Percentiles rank a stretch among this genome's conserved stretches.
Conservation (phyloP, 2,797 vertebrate species). For the Oceanodroma leucorhoa region DNA sequence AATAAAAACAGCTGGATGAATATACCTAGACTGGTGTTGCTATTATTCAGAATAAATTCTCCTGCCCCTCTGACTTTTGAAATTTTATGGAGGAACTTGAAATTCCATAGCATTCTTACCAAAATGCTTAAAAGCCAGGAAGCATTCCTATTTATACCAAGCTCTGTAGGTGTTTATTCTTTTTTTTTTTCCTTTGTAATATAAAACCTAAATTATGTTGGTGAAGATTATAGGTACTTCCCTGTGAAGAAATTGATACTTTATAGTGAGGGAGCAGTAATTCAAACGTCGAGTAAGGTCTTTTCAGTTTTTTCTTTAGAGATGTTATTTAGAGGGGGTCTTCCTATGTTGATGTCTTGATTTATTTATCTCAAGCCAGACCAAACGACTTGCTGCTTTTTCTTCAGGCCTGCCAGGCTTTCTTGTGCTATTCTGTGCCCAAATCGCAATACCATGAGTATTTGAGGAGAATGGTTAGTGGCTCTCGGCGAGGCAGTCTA, state of each 20-base stretch:
- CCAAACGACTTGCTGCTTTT: neutral
- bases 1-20: neutral
- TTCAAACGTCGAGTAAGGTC: conserved; percentile 30
- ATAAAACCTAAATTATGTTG: conserved; percentile 24
- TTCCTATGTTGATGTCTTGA: neutral
- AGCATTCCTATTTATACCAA: neutral
- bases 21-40: neutral
- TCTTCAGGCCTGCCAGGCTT: neutral
- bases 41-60: neutral
- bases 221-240: conserved; percentile 34
- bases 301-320: neutral
- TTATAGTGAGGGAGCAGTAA: neutral
- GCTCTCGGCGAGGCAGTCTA: accelerated
- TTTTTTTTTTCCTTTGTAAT: neutral
- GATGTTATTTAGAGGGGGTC: neutral
- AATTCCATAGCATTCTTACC: conserved; percentile 10
- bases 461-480: neutral
- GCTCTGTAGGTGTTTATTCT: neutral
- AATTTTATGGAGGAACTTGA: neutral
- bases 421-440: neutral
- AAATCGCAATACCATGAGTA: accelerated
- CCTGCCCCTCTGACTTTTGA: neutral
- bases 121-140: neutral
- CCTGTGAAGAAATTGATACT: conserved; percentile 14
- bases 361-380: neutral